These are phyloP conservation scores for Serinus canaria DNA, from an alignment of 2,113 vertebrate genomes.

Conservation along the genomic window DNA sequence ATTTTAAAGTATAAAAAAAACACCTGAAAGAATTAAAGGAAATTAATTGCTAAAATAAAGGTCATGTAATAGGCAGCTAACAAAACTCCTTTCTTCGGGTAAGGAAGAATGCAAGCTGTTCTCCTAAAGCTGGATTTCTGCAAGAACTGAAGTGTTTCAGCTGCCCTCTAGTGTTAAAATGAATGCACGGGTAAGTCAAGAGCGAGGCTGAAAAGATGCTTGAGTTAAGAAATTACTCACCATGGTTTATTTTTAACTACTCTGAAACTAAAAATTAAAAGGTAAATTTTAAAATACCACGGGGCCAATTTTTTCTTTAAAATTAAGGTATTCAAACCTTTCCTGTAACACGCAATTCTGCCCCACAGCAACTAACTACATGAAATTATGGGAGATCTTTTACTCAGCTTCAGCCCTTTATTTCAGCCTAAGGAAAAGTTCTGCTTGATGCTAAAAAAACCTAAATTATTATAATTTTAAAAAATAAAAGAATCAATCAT, in stretches of 20 bases:
- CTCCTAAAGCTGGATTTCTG: not conserved
- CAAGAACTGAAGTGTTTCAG: not conserved
- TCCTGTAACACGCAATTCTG: not conserved
- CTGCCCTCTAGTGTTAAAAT: constrained; percentile 40
- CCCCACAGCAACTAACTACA: not conserved
- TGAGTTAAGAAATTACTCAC: not conserved
- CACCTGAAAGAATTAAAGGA: not conserved
- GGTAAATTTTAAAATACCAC: not conserved
- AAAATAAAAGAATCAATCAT: not conserved
- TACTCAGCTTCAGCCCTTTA: not conserved
- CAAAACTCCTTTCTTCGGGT: not conserved
- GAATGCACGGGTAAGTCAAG: not conserved
- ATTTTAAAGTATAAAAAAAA: not conserved
- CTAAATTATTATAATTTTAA: not conserved
- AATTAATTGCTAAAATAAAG: not conserved
- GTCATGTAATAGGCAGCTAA: not conserved
- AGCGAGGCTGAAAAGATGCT: not conserved
- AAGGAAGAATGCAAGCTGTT: not conserved
- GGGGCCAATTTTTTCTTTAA: not conserved
- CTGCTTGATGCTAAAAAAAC: not conserved
- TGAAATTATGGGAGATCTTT: not conserved
- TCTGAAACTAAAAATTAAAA: not conserved
- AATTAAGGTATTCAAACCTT: not conserved
- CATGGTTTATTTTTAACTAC: not conserved
- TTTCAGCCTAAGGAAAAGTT: not conserved